Base-by-base conservation (phyloP, 2,113 vertebrate genomes). In the Labeo catla region DNA sequence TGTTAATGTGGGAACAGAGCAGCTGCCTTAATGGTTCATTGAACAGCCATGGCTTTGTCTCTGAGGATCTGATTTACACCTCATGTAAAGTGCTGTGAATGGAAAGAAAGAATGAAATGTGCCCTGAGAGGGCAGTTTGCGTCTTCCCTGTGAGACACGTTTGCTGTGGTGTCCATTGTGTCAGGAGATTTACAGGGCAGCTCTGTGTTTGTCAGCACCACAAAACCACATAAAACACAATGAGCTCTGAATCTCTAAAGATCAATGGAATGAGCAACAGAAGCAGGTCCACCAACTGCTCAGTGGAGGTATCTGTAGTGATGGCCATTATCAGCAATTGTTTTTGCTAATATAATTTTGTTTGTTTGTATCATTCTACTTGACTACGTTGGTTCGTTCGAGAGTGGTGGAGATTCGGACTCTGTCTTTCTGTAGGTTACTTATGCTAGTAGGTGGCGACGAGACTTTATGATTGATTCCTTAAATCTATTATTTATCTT, bases 141-240 rank as follows among this genome's bases (percentile, higher is more conserved):
- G 50, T 83, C 84, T 68, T 85, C 28, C 63, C 65, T 80, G 45
- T 80, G 79, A 86, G 65, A 88, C 57, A 63, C 50, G 57, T 63
- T 34, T 88, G 86, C 79, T 83, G 49, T 54, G 49, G 16, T 15
- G n/a, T 6, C 50, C 74, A 86, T 93, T 94, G 83, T 94, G 91
- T 91, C 84, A 89, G 91, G 93, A 93, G 93, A 86, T 89, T 86
- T 86, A 91, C 86, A 90, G 88, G 28, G 87, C 86, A 89, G 57
- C 34, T 43, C 16, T 81, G 81, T 34, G 66, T 77, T 84, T 84
- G 81, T 36, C 77, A 57, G 28, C 4, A 19, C 76, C 79, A 88
- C 78, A 84, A 57, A 52, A 28, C 61, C 66, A 76, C 59, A 73
- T 13, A 78, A 39, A 50, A 52, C 92, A 93, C 93, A 94, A 93